Conservation (phyloP, 2,797 vertebrate genomes). For the Falco rusticolus region DNA sequence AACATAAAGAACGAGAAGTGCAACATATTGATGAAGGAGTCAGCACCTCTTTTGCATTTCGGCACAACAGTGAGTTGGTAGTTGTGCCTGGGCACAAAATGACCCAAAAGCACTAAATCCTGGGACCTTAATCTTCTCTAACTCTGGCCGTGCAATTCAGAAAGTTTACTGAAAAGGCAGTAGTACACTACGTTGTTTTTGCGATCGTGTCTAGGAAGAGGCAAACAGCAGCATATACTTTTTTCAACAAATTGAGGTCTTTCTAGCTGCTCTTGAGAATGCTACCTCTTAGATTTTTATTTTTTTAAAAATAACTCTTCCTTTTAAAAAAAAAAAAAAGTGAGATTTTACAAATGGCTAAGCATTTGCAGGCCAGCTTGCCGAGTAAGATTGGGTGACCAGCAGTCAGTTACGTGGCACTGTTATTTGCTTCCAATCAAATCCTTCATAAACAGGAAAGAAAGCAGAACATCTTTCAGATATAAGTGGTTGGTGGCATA, state of each 20-base stretch:
- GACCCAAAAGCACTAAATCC: not conserved
- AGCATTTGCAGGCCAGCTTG: not conserved
- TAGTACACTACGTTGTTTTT: not conserved
- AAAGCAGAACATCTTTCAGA: not conserved
- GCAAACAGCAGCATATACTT: not conserved
- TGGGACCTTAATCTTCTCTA: not conserved
- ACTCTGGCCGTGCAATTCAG: not conserved
- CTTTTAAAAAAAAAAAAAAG: not conserved
- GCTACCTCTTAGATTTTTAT: not conserved
- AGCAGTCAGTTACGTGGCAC: not conserved
- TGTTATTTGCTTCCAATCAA: not conserved
- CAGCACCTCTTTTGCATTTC: not conserved
- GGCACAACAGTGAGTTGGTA: not conserved
- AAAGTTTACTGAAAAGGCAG: not conserved
- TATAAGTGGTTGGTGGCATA: not conserved
- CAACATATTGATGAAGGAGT: not conserved
- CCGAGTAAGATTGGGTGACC: not conserved
- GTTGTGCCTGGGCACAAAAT: not conserved
- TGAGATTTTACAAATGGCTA: not conserved
- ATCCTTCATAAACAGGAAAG: not conserved
- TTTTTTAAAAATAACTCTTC: not conserved
- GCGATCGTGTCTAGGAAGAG: not conserved
- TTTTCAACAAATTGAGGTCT: not conserved
- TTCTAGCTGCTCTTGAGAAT: not conserved
- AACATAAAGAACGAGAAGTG: not conserved